Base-by-base conservation (phyloP, 2,888 invertebrate genomes). In the Synanthedon vespiformis region DNA sequence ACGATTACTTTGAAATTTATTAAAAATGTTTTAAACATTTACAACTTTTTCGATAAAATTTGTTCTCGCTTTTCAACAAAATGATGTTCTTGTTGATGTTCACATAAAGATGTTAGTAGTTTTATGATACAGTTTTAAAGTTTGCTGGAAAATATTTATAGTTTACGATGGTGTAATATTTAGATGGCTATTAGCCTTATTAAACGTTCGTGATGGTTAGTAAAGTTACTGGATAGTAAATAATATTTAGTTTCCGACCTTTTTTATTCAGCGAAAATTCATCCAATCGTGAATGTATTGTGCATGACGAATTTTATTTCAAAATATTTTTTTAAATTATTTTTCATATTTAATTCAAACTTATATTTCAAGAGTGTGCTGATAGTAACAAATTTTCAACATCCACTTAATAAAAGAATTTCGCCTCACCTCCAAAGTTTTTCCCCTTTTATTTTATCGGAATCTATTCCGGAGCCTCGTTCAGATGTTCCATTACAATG, bases 381-480 rank as follows among this genome's bases (percentile, higher is more conserved):
- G n/a, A 10, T 34, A 34, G 8, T 34, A 34, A 34, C 10, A 34
- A 34, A 34, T 34, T 44, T 44, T 6, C 44, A 44, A 44, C 44
- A 44, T 44, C n/a, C 44, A 44, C 14, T 48, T 51, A 47, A 52
- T 60, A 62, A 62, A 62, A 72, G 71, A 70, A 73, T 77, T 74
- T 65, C 72, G 74, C 57, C 67, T 65, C 62, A 71, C 69, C 68
- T 66, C 68, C 72, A 71, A 66, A 72, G 72, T 73, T 76, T 73
- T 73, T 73, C 73, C 70, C 77, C 78, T 79, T 82, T 82, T 79
- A 83, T 85, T 82, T 80, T 79, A 77, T 73, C 65, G 84, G 51
- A 53, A 79, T 82, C 75, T 74, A 70, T 67, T 67, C 62, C 63
- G 56, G 56, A 65, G 78, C 67, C 61, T 55, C 65, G 65, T 74